phyloP scores from a whole-genome alignment of 2,797 vertebrate species.

The Trematomus bernacchii region DNA sequence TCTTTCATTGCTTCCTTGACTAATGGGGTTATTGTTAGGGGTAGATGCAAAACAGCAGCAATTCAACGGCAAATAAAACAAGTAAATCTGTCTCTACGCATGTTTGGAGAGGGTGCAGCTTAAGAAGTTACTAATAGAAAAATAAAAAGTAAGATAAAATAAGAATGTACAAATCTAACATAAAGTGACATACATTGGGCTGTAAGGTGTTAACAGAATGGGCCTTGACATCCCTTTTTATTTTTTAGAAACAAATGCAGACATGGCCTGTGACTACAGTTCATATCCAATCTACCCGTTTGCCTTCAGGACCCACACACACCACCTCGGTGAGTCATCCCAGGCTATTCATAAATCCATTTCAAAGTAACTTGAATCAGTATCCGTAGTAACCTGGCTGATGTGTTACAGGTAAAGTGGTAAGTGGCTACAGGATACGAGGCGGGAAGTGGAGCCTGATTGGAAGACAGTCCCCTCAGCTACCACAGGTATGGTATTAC shows the following conservation, averaged over 20 bases:
- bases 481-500: slow-evolving; percentile 90
- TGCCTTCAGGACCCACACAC: slow-evolving; percentile 97
- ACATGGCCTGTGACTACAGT: slow-evolving; percentile 92
- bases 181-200: background rate
- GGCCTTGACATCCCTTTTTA: background rate
- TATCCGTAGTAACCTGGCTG: background rate
- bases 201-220: background rate
- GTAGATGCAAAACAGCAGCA: no score
- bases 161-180: background rate
- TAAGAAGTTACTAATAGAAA: no score
- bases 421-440: slow-evolving; percentile 95
- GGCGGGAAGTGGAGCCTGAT: slow-evolving; percentile 93
- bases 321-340: slow-evolving; percentile 89
- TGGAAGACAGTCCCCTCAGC: slow-evolving; percentile 94
- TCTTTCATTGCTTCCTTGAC: no score
- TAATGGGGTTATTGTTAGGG: no score
- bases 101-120: no score
- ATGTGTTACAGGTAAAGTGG: slow-evolving; percentile 90
- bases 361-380: background rate
- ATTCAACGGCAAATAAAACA: no score
- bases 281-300: slow-evolving; percentile 95
- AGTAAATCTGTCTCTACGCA: no score
- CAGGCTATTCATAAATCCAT: background rate
- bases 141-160: no score
- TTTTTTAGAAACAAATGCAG: slow-evolving; percentile 90